phyloP scores from a whole-genome alignment of 2,888 invertebrate species.

The Gryllus longicercus region DNA sequence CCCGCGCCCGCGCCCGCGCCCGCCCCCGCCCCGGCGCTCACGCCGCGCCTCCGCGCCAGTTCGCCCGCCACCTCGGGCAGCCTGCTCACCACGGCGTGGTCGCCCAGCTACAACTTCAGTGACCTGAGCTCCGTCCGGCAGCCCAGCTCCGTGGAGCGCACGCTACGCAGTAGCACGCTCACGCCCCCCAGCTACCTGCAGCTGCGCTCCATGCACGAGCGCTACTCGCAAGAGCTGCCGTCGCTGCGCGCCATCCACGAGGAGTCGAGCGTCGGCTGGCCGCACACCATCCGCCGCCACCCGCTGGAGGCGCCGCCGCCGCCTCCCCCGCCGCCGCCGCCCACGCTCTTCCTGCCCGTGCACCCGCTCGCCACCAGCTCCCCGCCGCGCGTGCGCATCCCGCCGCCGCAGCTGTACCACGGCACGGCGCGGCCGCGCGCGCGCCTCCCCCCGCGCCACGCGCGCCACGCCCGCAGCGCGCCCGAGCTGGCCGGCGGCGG shows the following conservation, averaged over 20 bases:
- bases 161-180: slow-evolving; percentile 60
- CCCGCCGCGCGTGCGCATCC: slow-evolving; percentile 42
- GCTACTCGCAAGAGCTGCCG: slow-evolving; percentile 70
- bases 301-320: slow-evolving; percentile 42
- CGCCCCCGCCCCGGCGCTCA: slow-evolving; percentile 48
- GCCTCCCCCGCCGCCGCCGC: slow-evolving; percentile 34
- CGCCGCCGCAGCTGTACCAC: slow-evolving; percentile 50
- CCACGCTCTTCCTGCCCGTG: slow-evolving; percentile 54
- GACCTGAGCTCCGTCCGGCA: slow-evolving; percentile 83
- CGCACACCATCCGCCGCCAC: slow-evolving; percentile 39
- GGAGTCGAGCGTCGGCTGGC: slow-evolving; percentile 47
- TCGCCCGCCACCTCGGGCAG: slow-evolving; percentile 31
- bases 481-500: slow-evolving; percentile 65
- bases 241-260: slow-evolving; percentile 68
- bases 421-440: slow-evolving; percentile 41
- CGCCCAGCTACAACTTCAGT: slow-evolving; percentile 69
- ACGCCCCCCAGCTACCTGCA: slow-evolving; percentile 64
- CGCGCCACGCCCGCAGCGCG: slow-evolving; percentile 62
- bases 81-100: slow-evolving; percentile 54
- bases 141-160: slow-evolving; percentile 68
- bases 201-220: slow-evolving; percentile 60
- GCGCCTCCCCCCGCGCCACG: slow-evolving; percentile 54
- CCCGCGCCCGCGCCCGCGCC: slow-evolving; percentile 41
- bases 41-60: slow-evolving; percentile 49
- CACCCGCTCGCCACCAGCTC: slow-evolving; percentile 61